phyloP scores from a whole-genome alignment of 2,113 vertebrate genomes.

The Gavia stellata region DNA sequence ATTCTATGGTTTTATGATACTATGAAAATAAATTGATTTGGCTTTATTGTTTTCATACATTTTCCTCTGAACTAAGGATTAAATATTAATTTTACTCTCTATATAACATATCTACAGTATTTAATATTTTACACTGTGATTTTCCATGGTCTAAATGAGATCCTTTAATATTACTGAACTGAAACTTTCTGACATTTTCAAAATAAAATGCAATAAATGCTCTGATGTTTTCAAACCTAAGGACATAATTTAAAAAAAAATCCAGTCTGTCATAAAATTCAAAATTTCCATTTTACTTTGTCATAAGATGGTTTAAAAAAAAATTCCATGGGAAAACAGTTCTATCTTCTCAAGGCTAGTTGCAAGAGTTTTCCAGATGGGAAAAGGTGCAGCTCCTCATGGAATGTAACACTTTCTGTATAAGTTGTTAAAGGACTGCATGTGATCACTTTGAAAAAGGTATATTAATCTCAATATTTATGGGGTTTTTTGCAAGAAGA shows the following conservation, averaged over 20 bases:
- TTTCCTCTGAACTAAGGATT: constrained; percentile 13
- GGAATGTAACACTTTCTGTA: neutral
- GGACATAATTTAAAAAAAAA: neutral
- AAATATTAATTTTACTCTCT: constrained; percentile 38
- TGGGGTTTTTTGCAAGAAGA: constrained; percentile 7
- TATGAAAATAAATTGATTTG: constrained; percentile 19
- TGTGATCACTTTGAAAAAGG: neutral
- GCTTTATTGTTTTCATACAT: constrained; percentile 11
- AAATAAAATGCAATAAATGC: neutral
- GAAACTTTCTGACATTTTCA: neutral
- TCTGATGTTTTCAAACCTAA: neutral
- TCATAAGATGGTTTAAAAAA: neutral
- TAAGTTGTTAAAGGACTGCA: neutral
- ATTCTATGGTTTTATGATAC: too few relatives aligned
- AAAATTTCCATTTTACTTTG: neutral
- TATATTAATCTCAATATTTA: neutral
- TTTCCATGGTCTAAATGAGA: constrained; percentile 28
- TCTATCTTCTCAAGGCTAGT: neutral
- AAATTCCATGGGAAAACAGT: neutral
- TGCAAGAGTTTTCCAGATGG: constrained; percentile 33
- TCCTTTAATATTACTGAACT: neutral
- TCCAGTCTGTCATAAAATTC: neutral
- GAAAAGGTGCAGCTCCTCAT: neutral
- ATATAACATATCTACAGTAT: neutral
- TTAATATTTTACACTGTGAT: constrained; percentile 46